Base-by-base conservation (phyloP, 2,888 invertebrate species). In the Caenorhabditis wallacei region DNA sequence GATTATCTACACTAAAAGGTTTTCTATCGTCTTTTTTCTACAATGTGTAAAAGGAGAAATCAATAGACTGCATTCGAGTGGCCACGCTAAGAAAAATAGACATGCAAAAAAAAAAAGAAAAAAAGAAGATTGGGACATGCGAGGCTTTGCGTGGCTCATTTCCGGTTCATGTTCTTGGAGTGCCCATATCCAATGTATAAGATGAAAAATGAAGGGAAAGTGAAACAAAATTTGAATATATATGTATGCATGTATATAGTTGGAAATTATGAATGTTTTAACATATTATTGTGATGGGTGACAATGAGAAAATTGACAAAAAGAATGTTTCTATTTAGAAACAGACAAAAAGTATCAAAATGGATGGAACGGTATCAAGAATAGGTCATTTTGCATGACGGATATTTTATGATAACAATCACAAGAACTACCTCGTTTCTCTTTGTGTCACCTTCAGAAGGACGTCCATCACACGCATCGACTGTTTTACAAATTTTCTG, bases 31-130 rank as follows among this genome's bases (percentile, higher is more conserved):
- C 30, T n/a, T 75, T 66, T 48, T 75, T 56, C 48, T 51, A 57
- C 64, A 43, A 53, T 72, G 64, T 66, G 64, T 59, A 46, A 30
- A 30, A 40, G 63, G 54, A 63, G 69, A 78, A 78, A 78, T 78
- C 78, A 54, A 78, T 78, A 78, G 78, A 78, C 68, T 30, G 43
- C 76, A 57, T 75, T 66, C 43, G 69, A 63, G 78, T 63, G 46
- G 68, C 68, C 69, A 78, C 48, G 63, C 78, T 40, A 69, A 68
- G 59, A 30, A 61, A 72, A 63, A 61, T 68, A 53, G 76, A 69
- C 68, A 69, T 69, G 46, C 22, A 40, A 43, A 43, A 64, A 64
- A 56, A 30, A 51, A 57, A 59, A 53, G 10, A 69, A 69, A 54
- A 24, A 40, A 57, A 57, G 48, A 48, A 26, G 70, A 56, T 24